phyloP scores from a whole-genome alignment of 1,140 invertebrate species.

The Heliconius hewitsoni region DNA sequence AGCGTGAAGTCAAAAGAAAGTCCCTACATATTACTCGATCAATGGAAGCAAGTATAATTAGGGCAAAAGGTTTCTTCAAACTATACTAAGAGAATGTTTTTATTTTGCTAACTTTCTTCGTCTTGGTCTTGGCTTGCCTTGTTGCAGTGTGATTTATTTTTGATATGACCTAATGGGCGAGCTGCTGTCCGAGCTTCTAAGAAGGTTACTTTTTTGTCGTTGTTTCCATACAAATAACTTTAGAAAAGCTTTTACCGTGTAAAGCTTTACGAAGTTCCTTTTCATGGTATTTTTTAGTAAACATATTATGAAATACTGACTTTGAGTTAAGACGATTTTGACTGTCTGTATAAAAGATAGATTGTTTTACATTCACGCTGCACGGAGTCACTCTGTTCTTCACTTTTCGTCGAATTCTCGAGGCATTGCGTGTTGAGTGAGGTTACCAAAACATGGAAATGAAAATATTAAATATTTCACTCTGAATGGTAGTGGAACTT shows the following conservation, averaged over 20 bases:
- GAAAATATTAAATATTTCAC: too few species aligned
- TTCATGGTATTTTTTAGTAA: not conserved
- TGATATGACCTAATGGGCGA: constrained; percentile 13
- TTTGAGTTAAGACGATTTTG: too few species aligned
- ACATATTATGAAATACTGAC: not conserved
- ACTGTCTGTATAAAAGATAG: too few species aligned
- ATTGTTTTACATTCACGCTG: too few species aligned
- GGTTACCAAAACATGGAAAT: too few species aligned
- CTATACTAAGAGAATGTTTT: not conserved
- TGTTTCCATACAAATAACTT: not conserved
- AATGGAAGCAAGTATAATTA: constrained; percentile 1
- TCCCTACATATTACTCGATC: not conserved
- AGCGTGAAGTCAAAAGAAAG: not conserved
- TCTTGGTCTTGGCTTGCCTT: not conserved
- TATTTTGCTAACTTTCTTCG: not conserved
- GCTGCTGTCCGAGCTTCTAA: not conserved
- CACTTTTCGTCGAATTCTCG: too few species aligned
- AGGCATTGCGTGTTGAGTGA: too few species aligned
- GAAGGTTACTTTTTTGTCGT: not conserved
- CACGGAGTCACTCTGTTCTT: too few species aligned
- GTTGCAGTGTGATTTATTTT: constrained; percentile 12
- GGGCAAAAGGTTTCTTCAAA: not conserved
- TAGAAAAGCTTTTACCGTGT: not conserved
- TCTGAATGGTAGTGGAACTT: too few species aligned
- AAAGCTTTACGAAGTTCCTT: not conserved